Base-by-base conservation (phyloP, 2,888 invertebrate species). In the Imbricaverruca yamaguchii region DNA sequence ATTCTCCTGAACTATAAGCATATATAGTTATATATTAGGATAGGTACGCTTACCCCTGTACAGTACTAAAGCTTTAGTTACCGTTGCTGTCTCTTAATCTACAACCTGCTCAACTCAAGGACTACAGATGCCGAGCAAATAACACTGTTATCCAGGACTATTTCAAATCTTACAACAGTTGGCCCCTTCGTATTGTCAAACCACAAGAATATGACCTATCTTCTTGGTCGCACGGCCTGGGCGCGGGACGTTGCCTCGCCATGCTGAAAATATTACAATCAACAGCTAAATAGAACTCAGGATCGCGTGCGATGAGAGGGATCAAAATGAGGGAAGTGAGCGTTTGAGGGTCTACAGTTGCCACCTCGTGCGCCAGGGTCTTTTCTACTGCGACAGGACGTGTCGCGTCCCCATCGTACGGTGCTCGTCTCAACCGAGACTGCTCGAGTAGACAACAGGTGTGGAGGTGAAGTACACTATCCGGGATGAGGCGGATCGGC, bases 61-160 rank as follows among this genome's bases (percentile, higher is more conserved):
- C 74, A 74, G 21, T 74, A 74, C 74, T 74, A 74, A 74, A 74
- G 74, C 74, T 74, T 74, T 74, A 74, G 74, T 74, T 74, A 74
- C 74, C 74, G 53, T n/a, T 74, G 9, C 53, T 74, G 21, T 55
- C 18, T 23, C 74, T 53, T 74, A 74, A 13, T 53, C 53, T 55
- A 74, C 2, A 21, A 15, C 55, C 55, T 55, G 74, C 39, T 21
- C 21, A 74, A 53, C 55, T 18, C 53, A 74, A 55, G 21, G 3
- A 4, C 53, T 74, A 74, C 10, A 15, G 18, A 55, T 74, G 53
- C 53, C 74, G 53, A 74, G 74, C 21, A 53, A 55, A 74, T 55
- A 21, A 74, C 74, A 55, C 53, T 18, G 21, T 15, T 53, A 55
- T 74, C 74, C 74, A 55, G 55, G 18, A 23, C 69, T 74, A 74